Evolutionary conservation across 2,797 vertebrate species (phyloP).

Genomic region (Tapirus indicus): DNA sequence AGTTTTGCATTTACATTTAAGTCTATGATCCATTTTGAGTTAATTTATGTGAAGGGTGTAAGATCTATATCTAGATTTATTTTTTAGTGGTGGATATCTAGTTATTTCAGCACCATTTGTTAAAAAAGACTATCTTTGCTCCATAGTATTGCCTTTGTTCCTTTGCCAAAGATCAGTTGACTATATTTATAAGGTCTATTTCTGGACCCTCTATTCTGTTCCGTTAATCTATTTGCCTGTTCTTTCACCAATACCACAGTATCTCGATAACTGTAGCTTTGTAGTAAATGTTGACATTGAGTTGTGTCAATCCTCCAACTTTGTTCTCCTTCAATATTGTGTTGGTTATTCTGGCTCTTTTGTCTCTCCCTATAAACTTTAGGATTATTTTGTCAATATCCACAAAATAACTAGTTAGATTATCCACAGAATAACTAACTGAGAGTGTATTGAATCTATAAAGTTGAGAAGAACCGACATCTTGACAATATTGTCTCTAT

Average conservation of each 20-base stretch:
- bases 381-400: background rate
- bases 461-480: background rate
- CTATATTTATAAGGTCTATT: background rate
- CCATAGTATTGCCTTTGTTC: background rate
- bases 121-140: background rate
- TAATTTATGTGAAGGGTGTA: background rate
- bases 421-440: background rate
- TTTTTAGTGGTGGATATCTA: background rate
- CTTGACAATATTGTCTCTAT: background rate
- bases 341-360: background rate
- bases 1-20: background rate
- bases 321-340: background rate
- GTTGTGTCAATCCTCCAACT: background rate
- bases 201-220: background rate
- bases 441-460: background rate
- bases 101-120: background rate
- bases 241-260: background rate
- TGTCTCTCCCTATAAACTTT: background rate
- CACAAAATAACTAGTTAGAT: background rate
- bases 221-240: background rate
- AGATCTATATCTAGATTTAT: background rate
- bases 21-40: background rate
- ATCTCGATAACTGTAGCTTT: background rate
- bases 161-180: background rate
- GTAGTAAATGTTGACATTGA: background rate